These are phyloP conservation scores for Onychomys leucogaster DNA, from an alignment of 2,797 vertebrate genomes.

Conservation along the genomic window DNA sequence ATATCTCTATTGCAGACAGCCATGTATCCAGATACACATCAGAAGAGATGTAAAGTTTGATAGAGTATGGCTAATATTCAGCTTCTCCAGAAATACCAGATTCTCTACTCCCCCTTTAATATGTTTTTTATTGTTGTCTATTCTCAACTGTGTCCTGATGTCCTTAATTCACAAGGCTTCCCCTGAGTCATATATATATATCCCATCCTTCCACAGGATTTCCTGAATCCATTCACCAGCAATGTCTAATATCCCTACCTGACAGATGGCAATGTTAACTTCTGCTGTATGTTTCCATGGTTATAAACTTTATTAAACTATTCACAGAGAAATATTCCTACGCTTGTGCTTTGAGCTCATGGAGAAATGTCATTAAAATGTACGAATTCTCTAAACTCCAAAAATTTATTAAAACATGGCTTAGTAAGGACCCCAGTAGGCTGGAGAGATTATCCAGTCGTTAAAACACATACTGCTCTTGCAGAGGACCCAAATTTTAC, in stretches of 20 bases:
- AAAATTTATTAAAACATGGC: background rate
- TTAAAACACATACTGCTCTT: background rate
- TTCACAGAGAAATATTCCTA: background rate
- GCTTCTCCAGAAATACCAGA: background rate
- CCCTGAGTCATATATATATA: background rate
- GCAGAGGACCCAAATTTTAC: background rate
- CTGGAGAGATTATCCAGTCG: background rate
- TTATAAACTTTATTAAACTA: background rate
- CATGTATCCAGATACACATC: background rate
- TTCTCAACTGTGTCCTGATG: fast-evolving
- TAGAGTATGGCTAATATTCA: too few species aligned
- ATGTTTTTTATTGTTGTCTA: background rate
- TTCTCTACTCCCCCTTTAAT: background rate
- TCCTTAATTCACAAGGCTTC: background rate
- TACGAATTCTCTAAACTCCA: background rate
- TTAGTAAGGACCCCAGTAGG: background rate
- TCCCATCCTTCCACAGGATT: background rate
- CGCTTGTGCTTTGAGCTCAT: background rate
- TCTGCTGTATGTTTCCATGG: too few species aligned
- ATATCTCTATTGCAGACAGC: background rate
- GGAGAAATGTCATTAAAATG: background rate
- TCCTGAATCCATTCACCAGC: background rate
- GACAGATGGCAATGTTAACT: background rate
- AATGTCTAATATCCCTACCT: too few species aligned
- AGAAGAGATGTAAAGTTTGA: background rate